Evolutionary conservation across 2,888 invertebrate genomes (phyloP).

Genomic region (Prosopocoilus inquinatus): DNA sequence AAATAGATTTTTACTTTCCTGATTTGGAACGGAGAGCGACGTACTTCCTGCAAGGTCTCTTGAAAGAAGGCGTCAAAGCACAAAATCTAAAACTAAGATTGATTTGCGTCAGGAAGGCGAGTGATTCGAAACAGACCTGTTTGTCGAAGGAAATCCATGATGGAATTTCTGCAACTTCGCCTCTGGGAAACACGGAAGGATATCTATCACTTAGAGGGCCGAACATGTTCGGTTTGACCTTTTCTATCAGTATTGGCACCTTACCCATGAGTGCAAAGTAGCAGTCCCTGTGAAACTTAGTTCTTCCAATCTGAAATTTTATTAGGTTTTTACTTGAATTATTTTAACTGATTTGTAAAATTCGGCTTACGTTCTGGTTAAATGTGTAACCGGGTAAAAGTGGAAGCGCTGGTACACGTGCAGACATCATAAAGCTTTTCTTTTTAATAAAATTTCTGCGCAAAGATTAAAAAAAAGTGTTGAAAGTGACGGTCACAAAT

Average conservation of each 20-base stretch:
- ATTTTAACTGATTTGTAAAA: slow-evolving; percentile 3
- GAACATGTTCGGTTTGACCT: slow-evolving; percentile 59
- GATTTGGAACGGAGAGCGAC: slow-evolving; percentile 65
- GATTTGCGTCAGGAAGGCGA: background rate
- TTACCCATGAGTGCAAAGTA: slow-evolving; percentile 60
- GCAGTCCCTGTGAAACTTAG: slow-evolving; percentile 56
- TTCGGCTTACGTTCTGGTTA: slow-evolving; percentile 61
- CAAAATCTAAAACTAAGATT: slow-evolving; percentile 58
- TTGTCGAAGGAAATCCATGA: slow-evolving; percentile 88
- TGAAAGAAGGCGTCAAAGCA: slow-evolving; percentile 77
- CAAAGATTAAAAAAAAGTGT: background rate
- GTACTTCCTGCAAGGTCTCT: slow-evolving; percentile 76
- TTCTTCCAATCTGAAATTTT: slow-evolving; percentile 59
- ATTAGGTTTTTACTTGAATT: background rate
- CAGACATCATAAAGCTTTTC: slow-evolving; percentile 31
- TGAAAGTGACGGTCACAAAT: background rate
- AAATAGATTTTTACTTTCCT: slow-evolving; percentile 82
- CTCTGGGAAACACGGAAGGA: slow-evolving; percentile 73
- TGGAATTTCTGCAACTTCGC: slow-evolving; percentile 73
- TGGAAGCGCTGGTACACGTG: slow-evolving; percentile 66
- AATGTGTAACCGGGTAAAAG: slow-evolving; percentile 72
- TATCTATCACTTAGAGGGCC: slow-evolving; percentile 58
- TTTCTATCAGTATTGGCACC: slow-evolving; percentile 62
- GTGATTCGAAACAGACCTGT: slow-evolving; percentile 56
- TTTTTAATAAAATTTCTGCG: background rate